Conservation (phyloP, 2,888 invertebrate species). For the Diplolepis rosae region DNA sequence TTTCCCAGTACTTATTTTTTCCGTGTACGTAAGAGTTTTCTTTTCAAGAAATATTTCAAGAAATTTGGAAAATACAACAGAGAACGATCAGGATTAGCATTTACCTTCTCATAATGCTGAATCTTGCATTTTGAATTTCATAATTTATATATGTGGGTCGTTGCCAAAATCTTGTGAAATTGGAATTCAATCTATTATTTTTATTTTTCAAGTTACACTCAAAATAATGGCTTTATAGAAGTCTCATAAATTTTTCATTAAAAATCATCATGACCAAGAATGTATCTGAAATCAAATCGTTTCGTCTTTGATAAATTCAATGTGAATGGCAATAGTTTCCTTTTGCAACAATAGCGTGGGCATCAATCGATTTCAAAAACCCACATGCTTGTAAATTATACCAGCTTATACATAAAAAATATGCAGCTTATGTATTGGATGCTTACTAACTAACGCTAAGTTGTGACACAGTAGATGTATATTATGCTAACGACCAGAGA, state of each 20-base stretch:
- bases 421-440: neutral
- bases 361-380: neutral
- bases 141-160: no score
- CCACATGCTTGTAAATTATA: neutral
- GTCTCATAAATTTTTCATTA: neutral
- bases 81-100: no score
- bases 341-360: constrained; percentile 1
- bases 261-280: neutral
- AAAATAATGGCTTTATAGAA: no score
- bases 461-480: constrained; percentile 30
- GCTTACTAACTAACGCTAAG: constrained; percentile 1
- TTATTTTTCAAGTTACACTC: no score
- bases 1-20: no score
- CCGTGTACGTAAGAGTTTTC: no score
- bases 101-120: no score
- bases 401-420: constrained; percentile 7
- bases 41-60: no score
- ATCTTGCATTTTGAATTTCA: no score
- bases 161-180: no score
- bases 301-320: neutral
- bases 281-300: neutral
- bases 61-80: no score
- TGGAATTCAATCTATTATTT: no score
- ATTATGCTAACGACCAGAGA: constrained; percentile 23
- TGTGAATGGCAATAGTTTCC: neutral